Evolutionary conservation across 2,113 vertebrate genomes (phyloP), one percentile per base, ranked within the genome.

Genomic region (Pollachius pollachius): DNA sequence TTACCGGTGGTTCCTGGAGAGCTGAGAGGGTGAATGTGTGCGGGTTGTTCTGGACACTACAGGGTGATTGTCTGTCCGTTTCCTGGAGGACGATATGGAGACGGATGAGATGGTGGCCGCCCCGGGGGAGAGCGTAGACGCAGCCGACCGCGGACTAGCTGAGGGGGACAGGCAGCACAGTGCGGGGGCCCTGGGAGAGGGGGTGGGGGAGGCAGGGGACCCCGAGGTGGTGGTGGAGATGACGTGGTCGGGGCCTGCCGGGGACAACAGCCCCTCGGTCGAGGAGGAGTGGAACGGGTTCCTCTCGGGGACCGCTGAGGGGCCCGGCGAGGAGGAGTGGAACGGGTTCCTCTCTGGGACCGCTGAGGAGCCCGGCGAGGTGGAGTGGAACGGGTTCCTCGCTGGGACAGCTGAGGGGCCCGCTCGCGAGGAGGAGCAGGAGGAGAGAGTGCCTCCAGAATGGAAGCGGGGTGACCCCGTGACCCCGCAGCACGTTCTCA

Each of bases 331-430:
- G 17, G n/a, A n/a, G n/a, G n/a, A n/a, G n/a, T 90, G 86, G 89
- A 86, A 82, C 1, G 68, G 75, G 1, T 75, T 88, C 19, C 57
- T 84, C 71, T 59, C 48, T 37, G 74, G 56, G 25, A 69, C 4
- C 3, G 9, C 15, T 0, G 37, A 6, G 37, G 37, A 41, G 11
- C 37, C 5, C 5, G 62, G 62, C 8, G 75, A 68, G 1, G 72
- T 76, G 68, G 80, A 82, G 4, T 90, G 86, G 89, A 86, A 82
- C 1, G 68, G 75, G 1, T 75, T 88, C 19, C 57, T 84, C 71
- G 59, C 48, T 37, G 74, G 56, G 25, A 69, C 4, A 1, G 9
- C 15, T 0, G 41, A n/a, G 19, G 15, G 54, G 12, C 21, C 17
- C 1, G 9, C 1, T 13, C 9, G 16, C 15, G 56, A 67, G 62